Conservation (phyloP, 2,797 vertebrate species). For the Protosalanx chinensis region DNA sequence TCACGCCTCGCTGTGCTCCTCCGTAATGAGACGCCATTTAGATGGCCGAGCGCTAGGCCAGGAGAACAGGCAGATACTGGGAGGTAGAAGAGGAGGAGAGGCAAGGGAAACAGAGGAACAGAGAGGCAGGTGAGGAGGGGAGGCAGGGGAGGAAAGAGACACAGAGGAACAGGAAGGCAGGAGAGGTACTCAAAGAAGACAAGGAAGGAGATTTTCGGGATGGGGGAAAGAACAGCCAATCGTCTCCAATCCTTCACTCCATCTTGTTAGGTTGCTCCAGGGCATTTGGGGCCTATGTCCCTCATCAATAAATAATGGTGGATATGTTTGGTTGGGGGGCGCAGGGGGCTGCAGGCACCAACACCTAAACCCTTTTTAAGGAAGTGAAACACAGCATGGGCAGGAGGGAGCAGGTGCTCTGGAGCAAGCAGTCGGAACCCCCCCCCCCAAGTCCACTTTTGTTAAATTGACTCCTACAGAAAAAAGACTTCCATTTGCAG, state of each 20-base stretch:
- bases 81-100: constrained; percentile 19
- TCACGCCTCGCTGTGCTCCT: constrained; percentile 55
- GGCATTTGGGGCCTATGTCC: too few relatives aligned
- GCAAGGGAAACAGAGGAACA: too few relatives aligned
- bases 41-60: constrained; percentile 31
- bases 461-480: too few relatives aligned
- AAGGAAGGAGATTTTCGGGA: too few relatives aligned
- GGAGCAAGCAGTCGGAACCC: too few relatives aligned
- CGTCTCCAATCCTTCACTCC: background rate
- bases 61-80: constrained; percentile 42
- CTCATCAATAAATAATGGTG: too few relatives aligned
- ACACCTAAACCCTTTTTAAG: too few relatives aligned
- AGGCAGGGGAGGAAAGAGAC: constrained; percentile 14
- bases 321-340: background rate
- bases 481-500: background rate
- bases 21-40: constrained; percentile 71
- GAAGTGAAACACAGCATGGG: too few relatives aligned
- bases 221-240: background rate
- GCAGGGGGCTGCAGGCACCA: too few relatives aligned
- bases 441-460: too few relatives aligned
- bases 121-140: too few relatives aligned
- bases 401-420: too few relatives aligned
- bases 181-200: background rate
- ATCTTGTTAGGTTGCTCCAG: background rate
- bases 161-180: background rate